A percentile compares a stretch with the other conserved stretches of the same genome.
Conservation (phyloP, 23 tunicate species). For the Clavelina lepadiformis region DNA sequence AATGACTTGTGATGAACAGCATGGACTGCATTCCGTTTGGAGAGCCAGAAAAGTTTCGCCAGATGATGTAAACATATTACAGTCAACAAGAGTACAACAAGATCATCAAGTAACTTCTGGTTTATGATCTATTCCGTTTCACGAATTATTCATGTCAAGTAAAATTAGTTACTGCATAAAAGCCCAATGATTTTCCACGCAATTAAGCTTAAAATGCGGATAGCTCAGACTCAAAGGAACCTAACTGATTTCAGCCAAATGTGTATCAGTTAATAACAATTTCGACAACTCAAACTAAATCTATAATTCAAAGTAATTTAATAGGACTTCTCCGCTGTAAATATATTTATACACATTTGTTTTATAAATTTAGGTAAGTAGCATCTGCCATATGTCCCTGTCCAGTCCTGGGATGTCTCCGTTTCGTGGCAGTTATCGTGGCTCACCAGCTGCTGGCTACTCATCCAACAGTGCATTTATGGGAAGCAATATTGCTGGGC, state of each 20-base stretch:
- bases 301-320: too few species aligned
- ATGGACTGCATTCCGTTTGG: conserved; percentile 93
- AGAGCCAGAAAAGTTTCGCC: conserved; percentile 52
- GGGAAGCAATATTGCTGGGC: conserved; percentile 8
- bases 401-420: conserved; percentile 86
- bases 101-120: conserved; percentile 29
- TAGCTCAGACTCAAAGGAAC: too few species aligned
- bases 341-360: too few species aligned
- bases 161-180: too few species aligned
- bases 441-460: conserved; percentile 33
- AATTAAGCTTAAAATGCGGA: too few species aligned
- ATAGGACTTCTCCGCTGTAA: too few species aligned
- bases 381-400: conserved; percentile 67
- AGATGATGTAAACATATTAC: conserved; percentile 57
- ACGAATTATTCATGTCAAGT: too few species aligned
- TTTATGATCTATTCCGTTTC: too few species aligned
- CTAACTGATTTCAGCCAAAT: too few species aligned
- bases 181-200: too few species aligned
- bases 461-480: conserved; percentile 8
- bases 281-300: too few species aligned
- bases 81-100: conserved; percentile 23
- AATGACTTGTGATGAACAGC: conserved; percentile 76
- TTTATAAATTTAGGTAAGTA: conserved; percentile 51
- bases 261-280: too few species aligned
- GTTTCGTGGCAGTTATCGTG: conserved; percentile 48